Percentiles rank a stretch among this genome's conserved stretches.
These are phyloP conservation scores for Delichon dasypus DNA, from an alignment of 2,797 vertebrate genomes.

Conservation along the genomic window DNA sequence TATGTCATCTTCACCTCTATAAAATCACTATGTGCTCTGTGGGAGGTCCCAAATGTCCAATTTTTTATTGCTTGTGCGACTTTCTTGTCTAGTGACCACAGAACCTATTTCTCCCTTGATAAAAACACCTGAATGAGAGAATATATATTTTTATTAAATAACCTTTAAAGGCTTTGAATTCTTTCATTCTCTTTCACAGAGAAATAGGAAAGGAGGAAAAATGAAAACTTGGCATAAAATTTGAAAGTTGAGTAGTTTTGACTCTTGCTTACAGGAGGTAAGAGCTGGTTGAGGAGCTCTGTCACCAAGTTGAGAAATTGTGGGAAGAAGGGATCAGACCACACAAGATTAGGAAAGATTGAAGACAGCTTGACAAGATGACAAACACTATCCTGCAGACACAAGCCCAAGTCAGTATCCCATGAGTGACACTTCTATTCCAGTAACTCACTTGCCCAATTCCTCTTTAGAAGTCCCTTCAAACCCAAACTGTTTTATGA, in stretches of 20 bases:
- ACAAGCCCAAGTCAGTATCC: not conserved
- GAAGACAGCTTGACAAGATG: not conserved
- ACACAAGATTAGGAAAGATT: not conserved
- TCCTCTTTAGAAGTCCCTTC: not conserved
- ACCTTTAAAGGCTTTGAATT: not conserved
- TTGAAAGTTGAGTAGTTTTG: not conserved
- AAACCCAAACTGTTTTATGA: not conserved
- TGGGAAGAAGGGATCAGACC: not conserved
- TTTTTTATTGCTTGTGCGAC: not conserved
- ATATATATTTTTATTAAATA: not conserved
- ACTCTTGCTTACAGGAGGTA: not conserved
- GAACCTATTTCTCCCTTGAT: not conserved
- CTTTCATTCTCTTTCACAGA: not conserved
- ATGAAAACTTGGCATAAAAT: not conserved
- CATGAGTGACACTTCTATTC: not conserved
- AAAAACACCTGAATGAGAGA: not conserved
- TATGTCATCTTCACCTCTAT: not conserved
- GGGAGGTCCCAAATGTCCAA: not conserved
- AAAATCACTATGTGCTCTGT: not conserved
- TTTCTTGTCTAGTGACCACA: not conserved
- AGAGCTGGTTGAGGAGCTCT: not conserved
- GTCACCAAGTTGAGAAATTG: not conserved
- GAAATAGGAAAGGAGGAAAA: not conserved
- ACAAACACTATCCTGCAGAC: not conserved
- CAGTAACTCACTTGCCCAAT: not conserved